Conservation (phyloP, 1,140 invertebrate species). For the Sitophilus oryzae region DNA sequence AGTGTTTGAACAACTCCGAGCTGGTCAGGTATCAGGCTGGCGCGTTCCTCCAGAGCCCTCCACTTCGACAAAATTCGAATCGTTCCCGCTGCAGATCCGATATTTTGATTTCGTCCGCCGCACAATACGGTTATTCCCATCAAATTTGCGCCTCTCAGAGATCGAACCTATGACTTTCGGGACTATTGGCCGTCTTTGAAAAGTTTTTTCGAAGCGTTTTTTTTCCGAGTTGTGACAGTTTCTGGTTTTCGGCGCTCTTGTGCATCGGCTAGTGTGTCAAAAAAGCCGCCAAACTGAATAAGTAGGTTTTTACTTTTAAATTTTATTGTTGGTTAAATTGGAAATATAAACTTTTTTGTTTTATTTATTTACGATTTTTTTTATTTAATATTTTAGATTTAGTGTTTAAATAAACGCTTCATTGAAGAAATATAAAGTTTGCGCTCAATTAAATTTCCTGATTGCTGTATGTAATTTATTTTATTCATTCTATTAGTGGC, state of each 20-base stretch:
- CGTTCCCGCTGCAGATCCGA: slow-evolving; percentile 8
- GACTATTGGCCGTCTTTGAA: neutral
- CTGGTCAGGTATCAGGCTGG: slow-evolving; percentile 5
- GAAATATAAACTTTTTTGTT: too few species aligned
- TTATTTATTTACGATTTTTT: too few species aligned
- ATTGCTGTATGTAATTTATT: too few species aligned
- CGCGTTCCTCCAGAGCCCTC: neutral
- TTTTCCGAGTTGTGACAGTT: slow-evolving; percentile 2
- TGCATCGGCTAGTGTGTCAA: neutral
- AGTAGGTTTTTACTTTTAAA: slow-evolving; percentile 3
- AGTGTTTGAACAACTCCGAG: slow-evolving; percentile 13
- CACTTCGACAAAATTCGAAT: slow-evolving; percentile 2
- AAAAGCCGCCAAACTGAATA: slow-evolving; percentile 16
- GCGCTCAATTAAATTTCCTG: too few species aligned
- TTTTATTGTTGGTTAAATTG: neutral
- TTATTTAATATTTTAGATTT: too few species aligned
- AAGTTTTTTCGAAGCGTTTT: too few species aligned
- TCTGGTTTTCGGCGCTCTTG: neutral
- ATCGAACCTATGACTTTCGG: slow-evolving; percentile 8
- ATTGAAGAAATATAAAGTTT: too few species aligned
- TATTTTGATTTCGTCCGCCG: neutral
- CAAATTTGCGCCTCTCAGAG: too few species aligned
- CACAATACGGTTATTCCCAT: neutral
- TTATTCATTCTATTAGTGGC: too few species aligned
- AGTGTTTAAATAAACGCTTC: too few species aligned